Evolutionary conservation across 2,797 vertebrate species (phyloP), one percentile per base, ranked within the genome.

Genomic region (Anguilla pacifica): DNA sequence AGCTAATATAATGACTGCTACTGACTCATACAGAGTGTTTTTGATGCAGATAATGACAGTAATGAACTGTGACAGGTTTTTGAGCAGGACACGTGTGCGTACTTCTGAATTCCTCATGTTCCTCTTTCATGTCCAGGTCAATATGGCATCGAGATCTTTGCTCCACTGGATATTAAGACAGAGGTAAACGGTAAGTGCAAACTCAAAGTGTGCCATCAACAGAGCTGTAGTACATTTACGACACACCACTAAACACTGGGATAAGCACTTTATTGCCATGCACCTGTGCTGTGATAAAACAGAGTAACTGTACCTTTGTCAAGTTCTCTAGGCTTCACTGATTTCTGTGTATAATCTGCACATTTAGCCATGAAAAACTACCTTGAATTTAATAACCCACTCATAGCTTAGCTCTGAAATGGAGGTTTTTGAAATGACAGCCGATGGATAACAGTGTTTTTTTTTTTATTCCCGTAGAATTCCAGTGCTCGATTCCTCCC

Each of bases 121-220:
- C 53, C 7, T 61, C 84, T 43, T 85, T 53, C 53, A 74, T 86
- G 43, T 11, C 67, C 91, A 97, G 97, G 95, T 88, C 97, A 97
- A 81, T 97, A 95, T 85, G 95, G 95, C 91, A 96, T 94, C 57
- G 97, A 97, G 86, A 92, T 96, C 88, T 96, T 97, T 85, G 95
- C 95, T 89, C 91, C 96, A 61, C 95, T 95, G 85, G 97, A 97
- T 43, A 96, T 97, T 92, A 97, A 97, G 92, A 95, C 96, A 57
- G 97, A 97, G 89, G 95, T 97, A 83, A 92, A 93, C 61, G 91
- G 92, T 93, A 86, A 90, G 91, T 89, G 61, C 19, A 2, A 51
- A 51, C 61, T 46, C 11, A 49, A 49, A 31, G 13, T 61, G 57
- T 15, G 31, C 39, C 46, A 17, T 17, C 35, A 35, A 17, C 25